phyloP scores from a whole-genome alignment of 1,140 invertebrate species.

The Subanguina moxae region DNA sequence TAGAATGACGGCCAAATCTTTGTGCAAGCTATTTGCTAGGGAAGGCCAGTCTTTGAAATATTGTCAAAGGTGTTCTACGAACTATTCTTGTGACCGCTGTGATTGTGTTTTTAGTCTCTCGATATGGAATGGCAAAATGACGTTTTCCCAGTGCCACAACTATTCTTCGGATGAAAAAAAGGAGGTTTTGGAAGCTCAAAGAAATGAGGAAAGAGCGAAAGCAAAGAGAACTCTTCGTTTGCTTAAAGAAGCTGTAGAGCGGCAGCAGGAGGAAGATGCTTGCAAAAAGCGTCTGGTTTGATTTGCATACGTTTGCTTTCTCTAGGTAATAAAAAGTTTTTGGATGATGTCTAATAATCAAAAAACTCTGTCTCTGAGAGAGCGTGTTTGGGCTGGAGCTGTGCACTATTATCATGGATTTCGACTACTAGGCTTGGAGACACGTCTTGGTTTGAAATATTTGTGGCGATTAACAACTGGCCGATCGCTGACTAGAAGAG shows the following conservation, averaged over 20 bases:
- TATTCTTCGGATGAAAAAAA: too few species aligned
- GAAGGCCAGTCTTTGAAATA: too few species aligned
- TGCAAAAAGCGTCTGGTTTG: not conserved
- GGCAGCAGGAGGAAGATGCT: not conserved
- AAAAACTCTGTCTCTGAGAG: not conserved
- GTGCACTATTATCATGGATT: conserved; percentile 85
- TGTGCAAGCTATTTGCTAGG: too few species aligned
- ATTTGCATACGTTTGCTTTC: too few species aligned
- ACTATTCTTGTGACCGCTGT: too few species aligned
- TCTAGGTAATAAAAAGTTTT: too few species aligned
- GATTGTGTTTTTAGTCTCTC: too few species aligned
- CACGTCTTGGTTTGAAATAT: conserved; percentile 77
- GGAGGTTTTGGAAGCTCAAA: too few species aligned
- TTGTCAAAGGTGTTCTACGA: too few species aligned
- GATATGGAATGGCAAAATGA: too few species aligned
- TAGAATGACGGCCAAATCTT: too few species aligned
- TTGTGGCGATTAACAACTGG: conserved; percentile 79
- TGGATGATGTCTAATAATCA: not conserved
- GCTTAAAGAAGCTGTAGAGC: not conserved
- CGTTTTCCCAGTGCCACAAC: too few species aligned
- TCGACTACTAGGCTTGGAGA: conserved; percentile 82
- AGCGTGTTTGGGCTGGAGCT: not conserved
- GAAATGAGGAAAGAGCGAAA: conserved; percentile 8
- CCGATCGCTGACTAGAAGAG: conserved; percentile 77
- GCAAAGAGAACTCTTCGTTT: not conserved